These are phyloP conservation scores for Dasysyrphus albostriatus DNA, from an alignment of 2,888 invertebrate genomes.

Conservation along the genomic window DNA sequence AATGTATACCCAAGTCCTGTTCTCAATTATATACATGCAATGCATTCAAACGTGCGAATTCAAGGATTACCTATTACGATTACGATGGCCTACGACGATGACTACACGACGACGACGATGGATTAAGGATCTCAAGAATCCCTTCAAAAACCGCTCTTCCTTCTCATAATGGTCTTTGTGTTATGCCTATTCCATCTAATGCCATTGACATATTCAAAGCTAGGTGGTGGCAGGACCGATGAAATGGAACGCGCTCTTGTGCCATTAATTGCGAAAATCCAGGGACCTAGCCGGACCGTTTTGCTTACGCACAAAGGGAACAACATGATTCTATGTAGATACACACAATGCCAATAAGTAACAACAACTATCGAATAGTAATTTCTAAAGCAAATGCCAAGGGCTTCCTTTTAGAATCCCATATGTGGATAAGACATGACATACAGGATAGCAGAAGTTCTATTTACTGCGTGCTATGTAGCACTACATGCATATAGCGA, in stretches of 20 bases:
- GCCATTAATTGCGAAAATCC: constrained; percentile 57
- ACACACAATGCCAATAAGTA: neutral
- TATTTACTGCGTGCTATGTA: constrained; percentile 12
- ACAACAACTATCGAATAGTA: constrained; percentile 38
- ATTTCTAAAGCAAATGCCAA: constrained; percentile 57
- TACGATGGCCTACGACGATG: neutral
- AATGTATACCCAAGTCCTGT: constrained; percentile 32
- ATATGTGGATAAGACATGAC: constrained; percentile 20
- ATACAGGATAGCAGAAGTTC: neutral
- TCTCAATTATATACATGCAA: constrained; percentile 12
- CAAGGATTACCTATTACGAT: constrained; percentile 56
- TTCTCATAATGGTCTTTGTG: constrained; percentile 40
- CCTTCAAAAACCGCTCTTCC: constrained; percentile 36
- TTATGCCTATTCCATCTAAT: neutral
- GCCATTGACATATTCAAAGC: constrained; percentile 44
- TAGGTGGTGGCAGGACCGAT: constrained; percentile 22
- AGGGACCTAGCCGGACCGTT: constrained; percentile 37
- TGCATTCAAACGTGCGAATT: constrained; percentile 61
- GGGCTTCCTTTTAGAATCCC: constrained; percentile 42
- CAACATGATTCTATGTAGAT: neutral
- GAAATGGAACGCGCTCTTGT: constrained; percentile 26
- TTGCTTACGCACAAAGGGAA: constrained; percentile 35
- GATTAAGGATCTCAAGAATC: constrained; percentile 41
- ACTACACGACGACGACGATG: constrained; percentile 5
- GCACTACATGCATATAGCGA: neutral